phyloP scores from a whole-genome alignment of 2,888 invertebrate species.

The Euzophera pinguis region DNA sequence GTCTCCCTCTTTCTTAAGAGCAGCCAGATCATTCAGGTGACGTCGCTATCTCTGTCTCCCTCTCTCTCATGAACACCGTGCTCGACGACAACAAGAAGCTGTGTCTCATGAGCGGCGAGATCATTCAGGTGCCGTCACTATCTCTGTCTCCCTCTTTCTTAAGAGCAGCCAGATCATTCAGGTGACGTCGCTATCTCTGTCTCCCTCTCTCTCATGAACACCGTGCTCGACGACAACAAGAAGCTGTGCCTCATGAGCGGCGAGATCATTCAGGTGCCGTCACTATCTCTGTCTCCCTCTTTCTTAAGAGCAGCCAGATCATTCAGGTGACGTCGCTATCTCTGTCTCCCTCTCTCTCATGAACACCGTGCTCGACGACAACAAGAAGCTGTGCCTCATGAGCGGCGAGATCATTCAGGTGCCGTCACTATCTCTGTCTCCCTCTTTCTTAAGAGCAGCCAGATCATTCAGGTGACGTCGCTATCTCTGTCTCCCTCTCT shows the following conservation, averaged over 20 bases:
- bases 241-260: conserved; percentile 98
- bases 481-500: not conserved
- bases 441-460: conserved; percentile 95
- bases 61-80: conserved; percentile 95
- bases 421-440: not conserved
- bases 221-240: conserved; percentile 96
- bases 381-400: conserved; percentile 97
- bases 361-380: conserved; percentile 97
- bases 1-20: conserved; percentile 88
- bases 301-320: conserved; percentile 98
- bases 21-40: conserved; percentile 93
- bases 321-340: conserved; percentile 79
- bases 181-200: conserved; percentile 40
- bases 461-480: conserved; percentile 87
- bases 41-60: not conserved
- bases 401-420: conserved; percentile 96
- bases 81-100: conserved; percentile 97
- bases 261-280: conserved; percentile 89
- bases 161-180: conserved; percentile 98
- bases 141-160: conserved; percentile 54
- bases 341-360: conserved; percentile 71
- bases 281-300: not conserved
- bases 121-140: conserved; percentile 82
- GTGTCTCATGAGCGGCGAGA: conserved; percentile 98
- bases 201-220: conserved; percentile 89